Evolutionary conservation across 2,113 vertebrate species (phyloP), one percentile per base, ranked within the genome.

Genomic region (Rhagologus leucostigma): DNA sequence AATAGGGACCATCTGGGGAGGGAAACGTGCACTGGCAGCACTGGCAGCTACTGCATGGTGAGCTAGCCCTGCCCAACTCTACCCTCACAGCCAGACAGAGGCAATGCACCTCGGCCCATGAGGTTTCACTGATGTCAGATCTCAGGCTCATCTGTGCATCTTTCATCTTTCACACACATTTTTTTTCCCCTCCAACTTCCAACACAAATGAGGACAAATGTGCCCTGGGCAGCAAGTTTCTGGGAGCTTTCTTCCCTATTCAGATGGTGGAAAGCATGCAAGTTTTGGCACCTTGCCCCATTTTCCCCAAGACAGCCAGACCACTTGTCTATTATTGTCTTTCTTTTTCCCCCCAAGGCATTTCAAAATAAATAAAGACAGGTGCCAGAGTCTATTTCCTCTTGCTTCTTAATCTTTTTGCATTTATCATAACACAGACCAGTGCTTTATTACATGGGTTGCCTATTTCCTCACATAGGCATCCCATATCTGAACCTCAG

Each of bases 291-390:
- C 33, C 37, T 64, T 64, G 63, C 52, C 44, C 57, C 3, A 0
- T 55, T 67, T 84, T 44, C 17, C 53, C 13, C 64, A 75, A 33
- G 75, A 60, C 8, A 42, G 19, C 5, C 60, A 92, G 84, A 77
- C 21, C 73, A 15, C 76, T 89, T 90, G 30, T 63, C 52, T 86
- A 26, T 62, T 84, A 79, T 1, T 81, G 64, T 80, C 42, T 78
- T 86, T 62, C 42, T 44, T 73, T 82, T 35, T 6, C 7, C 11
- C 11, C 37, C 7, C 29, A 65, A 73, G 55, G 33, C 29, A 70
- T 55, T 88, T 77, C 23, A 85, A 92, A 95, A 70, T 71, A 96
- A 93, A 79, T 64, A 90, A 83, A 86, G 79, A 74, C 39, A 86
- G 37, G 80, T 93, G 33, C 69, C 52, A 84, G 35, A 35, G 13